phyloP scores from a whole-genome alignment of 2,888 invertebrate species.

The Ligdia adustata region DNA sequence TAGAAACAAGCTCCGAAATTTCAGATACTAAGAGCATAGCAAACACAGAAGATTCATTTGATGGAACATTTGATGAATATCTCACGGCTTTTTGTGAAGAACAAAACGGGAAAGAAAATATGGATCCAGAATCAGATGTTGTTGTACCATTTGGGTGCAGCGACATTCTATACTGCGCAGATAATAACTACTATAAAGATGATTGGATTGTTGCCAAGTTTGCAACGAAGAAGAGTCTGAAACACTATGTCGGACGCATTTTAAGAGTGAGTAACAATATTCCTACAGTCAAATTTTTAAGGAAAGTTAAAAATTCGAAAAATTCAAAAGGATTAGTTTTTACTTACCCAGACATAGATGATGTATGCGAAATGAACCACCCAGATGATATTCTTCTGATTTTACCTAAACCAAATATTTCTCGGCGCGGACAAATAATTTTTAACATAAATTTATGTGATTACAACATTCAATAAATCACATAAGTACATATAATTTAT shows the following conservation, averaged over 20 bases:
- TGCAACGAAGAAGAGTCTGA: constrained; percentile 31
- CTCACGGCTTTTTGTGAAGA: constrained; percentile 11
- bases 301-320: constrained; percentile 25
- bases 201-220: constrained; percentile 31
- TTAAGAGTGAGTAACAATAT: constrained; percentile 18
- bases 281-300: constrained; percentile 28
- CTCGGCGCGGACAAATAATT: constrained; percentile 25
- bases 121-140: constrained; percentile 12
- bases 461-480: constrained; percentile 26
- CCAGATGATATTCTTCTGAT: constrained; percentile 24
- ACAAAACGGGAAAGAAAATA: constrained; percentile 23
- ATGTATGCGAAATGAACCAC: constrained; percentile 26
- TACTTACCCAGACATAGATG: constrained; percentile 27
- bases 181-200: constrained; percentile 19
- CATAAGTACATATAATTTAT: constrained; percentile 8
- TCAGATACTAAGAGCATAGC: constrained; percentile 9
- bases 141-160: constrained; percentile 19
- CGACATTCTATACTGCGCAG: constrained; percentile 24
- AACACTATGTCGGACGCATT: constrained; percentile 31
- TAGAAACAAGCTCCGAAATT: constrained; percentile 10
- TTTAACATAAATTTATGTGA: constrained; percentile 24
- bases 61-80: constrained; percentile 23
- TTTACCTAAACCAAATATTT: constrained; percentile 25
- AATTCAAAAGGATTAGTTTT: constrained; percentile 20
- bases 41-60: constrained; percentile 8